phyloP scores from a whole-genome alignment of 2,113 vertebrate species.

The Spilogale gracilis region DNA sequence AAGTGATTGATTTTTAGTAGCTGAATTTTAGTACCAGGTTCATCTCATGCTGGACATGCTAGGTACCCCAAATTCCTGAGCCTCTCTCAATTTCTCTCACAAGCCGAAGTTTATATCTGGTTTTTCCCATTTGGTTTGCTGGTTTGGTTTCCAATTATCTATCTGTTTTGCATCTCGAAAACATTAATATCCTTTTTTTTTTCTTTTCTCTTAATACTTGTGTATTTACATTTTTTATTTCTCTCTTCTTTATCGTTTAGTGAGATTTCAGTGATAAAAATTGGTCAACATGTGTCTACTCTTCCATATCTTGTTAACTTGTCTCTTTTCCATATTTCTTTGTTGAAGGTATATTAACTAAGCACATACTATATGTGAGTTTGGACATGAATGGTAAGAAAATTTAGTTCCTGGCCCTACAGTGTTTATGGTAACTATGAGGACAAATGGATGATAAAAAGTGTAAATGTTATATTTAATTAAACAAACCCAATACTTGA shows the following conservation, averaged over 20 bases:
- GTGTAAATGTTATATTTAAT: not conserved
- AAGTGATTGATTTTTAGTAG: not conserved
- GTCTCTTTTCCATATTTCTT: not conserved
- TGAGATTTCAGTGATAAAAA: not conserved
- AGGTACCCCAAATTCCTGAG: not conserved
- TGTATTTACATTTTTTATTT: not conserved
- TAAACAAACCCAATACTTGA: not conserved
- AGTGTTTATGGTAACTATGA: not conserved
- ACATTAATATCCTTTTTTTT: not conserved
- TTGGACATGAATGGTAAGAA: not conserved
- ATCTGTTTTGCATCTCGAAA: not conserved
- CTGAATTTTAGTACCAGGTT: not conserved
- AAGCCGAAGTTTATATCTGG: not conserved
- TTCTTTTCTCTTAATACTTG: not conserved
- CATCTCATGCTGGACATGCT: not conserved
- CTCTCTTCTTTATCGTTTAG: not conserved
- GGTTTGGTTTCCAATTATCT: not conserved
- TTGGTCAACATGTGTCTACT: not conserved
- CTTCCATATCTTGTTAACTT: not conserved
- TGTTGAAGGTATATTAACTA: not conserved
- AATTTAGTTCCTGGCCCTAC: not conserved
- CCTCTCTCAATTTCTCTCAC: not conserved
- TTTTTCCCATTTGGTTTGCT: not conserved
- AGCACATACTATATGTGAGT: not conserved
- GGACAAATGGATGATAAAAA: not conserved